Percentiles rank a stretch among this genome's conserved stretches.
phyloP scores from a whole-genome alignment of 2,797 vertebrate species.

The Acipenser ruthenus region DNA sequence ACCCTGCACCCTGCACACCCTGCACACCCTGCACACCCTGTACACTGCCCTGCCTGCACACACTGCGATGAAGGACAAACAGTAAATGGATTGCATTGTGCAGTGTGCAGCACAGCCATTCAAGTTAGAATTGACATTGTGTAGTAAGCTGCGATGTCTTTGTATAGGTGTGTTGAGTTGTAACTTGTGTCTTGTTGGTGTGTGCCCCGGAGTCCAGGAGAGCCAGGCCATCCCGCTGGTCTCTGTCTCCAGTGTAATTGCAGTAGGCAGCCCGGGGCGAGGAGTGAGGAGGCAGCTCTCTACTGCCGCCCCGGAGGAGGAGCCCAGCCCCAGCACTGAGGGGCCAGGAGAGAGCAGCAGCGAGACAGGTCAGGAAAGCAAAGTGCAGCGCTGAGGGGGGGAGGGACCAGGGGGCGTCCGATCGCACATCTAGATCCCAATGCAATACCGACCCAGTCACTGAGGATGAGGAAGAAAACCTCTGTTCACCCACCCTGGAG shows the following conservation, averaged over 20 bases:
- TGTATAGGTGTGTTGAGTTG: too few species aligned
- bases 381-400: not conserved
- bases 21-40: too few species aligned
- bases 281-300: slow-evolving; percentile 50
- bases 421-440: not conserved
- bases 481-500: too few species aligned
- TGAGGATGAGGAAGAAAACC: too few species aligned
- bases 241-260: slow-evolving; percentile 61
- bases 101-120: too few species aligned
- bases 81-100: too few species aligned
- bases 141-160: too few species aligned
- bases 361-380: slow-evolving; percentile 51
- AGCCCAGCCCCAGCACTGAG: slow-evolving; percentile 35
- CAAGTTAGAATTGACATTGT: too few species aligned
- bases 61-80: too few species aligned
- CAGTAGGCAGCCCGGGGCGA: slow-evolving; percentile 46
- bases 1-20: slow-evolving; percentile 4
- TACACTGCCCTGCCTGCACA: too few species aligned
- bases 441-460: too few species aligned
- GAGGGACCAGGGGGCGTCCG: not conserved
- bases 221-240: slow-evolving; percentile 75
- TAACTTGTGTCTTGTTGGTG: slow-evolving; percentile 1
- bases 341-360: slow-evolving; percentile 37
- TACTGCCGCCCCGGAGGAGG: slow-evolving; percentile 51
- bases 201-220: slow-evolving; percentile 47